Base-by-base conservation (phyloP, 2,888 invertebrate genomes). In the Philhelius pedissequus region DNA sequence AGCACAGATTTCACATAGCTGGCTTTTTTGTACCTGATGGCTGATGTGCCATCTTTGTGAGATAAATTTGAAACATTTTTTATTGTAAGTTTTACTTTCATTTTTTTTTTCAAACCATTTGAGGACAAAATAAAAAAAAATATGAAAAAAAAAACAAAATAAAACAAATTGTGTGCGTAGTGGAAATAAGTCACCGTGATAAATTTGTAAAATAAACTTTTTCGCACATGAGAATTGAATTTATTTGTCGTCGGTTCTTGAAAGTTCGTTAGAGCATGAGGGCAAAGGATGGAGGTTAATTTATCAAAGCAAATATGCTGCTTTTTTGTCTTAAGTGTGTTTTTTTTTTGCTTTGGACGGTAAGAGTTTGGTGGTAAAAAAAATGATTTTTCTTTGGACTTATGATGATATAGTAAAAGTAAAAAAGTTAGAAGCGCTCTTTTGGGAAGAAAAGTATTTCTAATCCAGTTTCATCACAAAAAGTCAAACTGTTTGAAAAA, bases 121-220 rank as follows among this genome's bases (percentile, higher is more conserved):
- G n/a, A n/a, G n/a, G n/a, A n/a, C n/a, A 22, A 48, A 22, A 25
- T 22, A 7, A n/a, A 22, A 25, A 22, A 22, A 13, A 20, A 15
- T 2, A 5, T 3, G 5, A 35, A 56, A 13, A 25, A 15, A 40
- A 25, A 25, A 25, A 3, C n/a, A 38, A 38, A 58, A 15, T 25
- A n/a, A 40, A 54, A 40, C 7, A 43, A 20, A 20, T 48, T 7
- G 43, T 11, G 40, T 52, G 40, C 18, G 45, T 20, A 25, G 38
- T 30, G 18, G 32, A 18, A 22, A 38, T 62, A 64, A 75, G 75
- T 75, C 81, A 50, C 45, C 52, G 70, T 76, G 58, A 81, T 70
- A 71, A 71, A 76, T 81, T 81, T 71, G 50, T 43, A 76, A 71
- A 66, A 76, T 45, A 71, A 76, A 81, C 76, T 76, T 76, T 76